Base-by-base conservation (phyloP, 2,113 vertebrate genomes). In the Fukomys damarensis region DNA sequence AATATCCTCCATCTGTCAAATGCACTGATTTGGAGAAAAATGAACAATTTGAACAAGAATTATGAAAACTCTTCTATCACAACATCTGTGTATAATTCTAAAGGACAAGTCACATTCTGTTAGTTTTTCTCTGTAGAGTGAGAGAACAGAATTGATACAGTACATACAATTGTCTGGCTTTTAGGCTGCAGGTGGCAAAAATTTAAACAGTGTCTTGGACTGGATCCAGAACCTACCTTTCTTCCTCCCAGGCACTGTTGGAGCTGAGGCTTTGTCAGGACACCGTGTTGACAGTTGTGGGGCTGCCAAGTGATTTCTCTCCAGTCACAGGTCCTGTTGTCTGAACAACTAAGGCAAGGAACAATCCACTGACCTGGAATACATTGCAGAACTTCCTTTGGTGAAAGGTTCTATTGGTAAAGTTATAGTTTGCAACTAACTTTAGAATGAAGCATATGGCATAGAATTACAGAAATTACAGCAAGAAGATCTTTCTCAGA, bases 271-370 rank as follows among this genome's bases (percentile, higher is more conserved):
- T 98, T 99, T 26, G 98, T 96, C 80, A 99, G 97, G 79, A 99
- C 35, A 0, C 98, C 96, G 28, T 99, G 97, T 1, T 72, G 98
- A 98, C 99, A 99, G 86, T 98, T 95, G 0, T 99, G 98, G 7
- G 99, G 99, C 97, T 99, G 99, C 99, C 99, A 99, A 0, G 98
- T 98, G 97, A 99, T 99, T 98, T 99, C 99, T 97, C 99, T 98
- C 99, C 99, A 99, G 98, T 99, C 99, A 65, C 99, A 99, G 7
- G 99, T 99, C 96, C 99, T 99, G 98, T 99, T 99, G 98, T 99
- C 99, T 32, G 99, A 99, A 95, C 99, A 99, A 94, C 99, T 99
- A 95, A 99, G 99, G 95, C 99, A 99, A 19, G 99, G 99, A 38
- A 99, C 99, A 77, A 99, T 98, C 99, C 99, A 99, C 26, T 98